Base-by-base conservation (phyloP, 1,140 invertebrate species). In the Pseudomyrmex pallidus region DNA sequence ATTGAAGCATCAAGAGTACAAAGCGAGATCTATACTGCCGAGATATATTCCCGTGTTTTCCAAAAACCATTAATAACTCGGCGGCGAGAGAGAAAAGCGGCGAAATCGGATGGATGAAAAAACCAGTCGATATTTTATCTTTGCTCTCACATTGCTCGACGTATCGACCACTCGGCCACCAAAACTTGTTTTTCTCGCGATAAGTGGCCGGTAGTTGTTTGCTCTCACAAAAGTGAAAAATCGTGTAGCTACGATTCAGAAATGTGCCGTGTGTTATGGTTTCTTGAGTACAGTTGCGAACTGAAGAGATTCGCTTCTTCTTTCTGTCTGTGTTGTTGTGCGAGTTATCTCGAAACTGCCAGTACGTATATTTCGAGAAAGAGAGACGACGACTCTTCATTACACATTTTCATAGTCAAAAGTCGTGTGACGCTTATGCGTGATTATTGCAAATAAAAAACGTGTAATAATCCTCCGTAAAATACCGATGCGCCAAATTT, bases 171-270 rank as follows among this genome's bases (percentile, higher is more conserved):
- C 78, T 70, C 46, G 74, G 52, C 82, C 66, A 52, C n/a, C n/a
- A 20, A 80, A 80, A 68, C 77, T 72, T 54, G 57, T 54, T 70
- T 35, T 5, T 82, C 57, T 82, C 57, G 22, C 64, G 63, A 50
- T 59, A 59, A 85, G 52, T 56, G 66, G 22, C 82, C 61, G 54
- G 8, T 80, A 63, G 50, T 76, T 48, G 52, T 59, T 62, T 59
- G 77, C 54, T 72, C 57, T 78, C 50, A 20, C 62, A 57, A 64
- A 78, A 74, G 66, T 82, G 83, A 87, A 85, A 85, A 85, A 87
- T 83, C 61, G 64, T 35, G 35, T 85, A 76, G 76, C 66, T 74
- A 59, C 17, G 83, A 50, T 87, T 87, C 73, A 85, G 66, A 73
- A 83, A 88, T 25, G 17, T 76, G 78, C 48, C 46, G 70, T 46